Percentiles rank a stretch among this genome's conserved stretches.
phyloP scores from a whole-genome alignment of 2,797 vertebrate genomes.

The Alcedo atthis region DNA sequence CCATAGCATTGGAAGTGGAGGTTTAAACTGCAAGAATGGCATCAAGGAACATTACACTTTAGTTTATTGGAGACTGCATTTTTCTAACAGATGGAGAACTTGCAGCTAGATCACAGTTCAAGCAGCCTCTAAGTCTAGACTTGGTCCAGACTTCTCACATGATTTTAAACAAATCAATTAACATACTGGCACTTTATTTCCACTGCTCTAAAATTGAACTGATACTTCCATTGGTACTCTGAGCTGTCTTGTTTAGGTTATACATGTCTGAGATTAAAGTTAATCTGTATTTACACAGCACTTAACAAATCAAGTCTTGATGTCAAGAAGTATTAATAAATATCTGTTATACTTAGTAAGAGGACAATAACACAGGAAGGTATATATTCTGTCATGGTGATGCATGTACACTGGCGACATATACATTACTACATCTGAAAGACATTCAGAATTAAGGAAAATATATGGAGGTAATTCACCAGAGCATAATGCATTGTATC shows the following conservation, averaged over 20 bases:
- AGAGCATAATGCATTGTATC: neutral
- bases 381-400: neutral
- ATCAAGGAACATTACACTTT: neutral
- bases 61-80: neutral
- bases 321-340: neutral
- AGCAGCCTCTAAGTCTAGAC: neutral
- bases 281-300: neutral
- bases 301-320: neutral
- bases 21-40: neutral
- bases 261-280: neutral
- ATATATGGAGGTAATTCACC: neutral
- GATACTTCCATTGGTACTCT: neutral
- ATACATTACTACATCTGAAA: neutral
- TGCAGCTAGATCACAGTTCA: neutral
- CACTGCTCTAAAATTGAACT: neutral
- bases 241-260: neutral
- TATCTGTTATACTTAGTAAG: neutral
- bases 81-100: neutral
- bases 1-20: neutral
- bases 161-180: neutral
- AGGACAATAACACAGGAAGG: neutral
- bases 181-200: neutral
- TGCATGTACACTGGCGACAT: fast-evolving
- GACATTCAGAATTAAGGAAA: neutral
- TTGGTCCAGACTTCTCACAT: neutral